Percentiles rank a stretch among this genome's conserved stretches.
Conservation (phyloP, 2,113 vertebrate species). For the Brienomyrus brachyistius region DNA sequence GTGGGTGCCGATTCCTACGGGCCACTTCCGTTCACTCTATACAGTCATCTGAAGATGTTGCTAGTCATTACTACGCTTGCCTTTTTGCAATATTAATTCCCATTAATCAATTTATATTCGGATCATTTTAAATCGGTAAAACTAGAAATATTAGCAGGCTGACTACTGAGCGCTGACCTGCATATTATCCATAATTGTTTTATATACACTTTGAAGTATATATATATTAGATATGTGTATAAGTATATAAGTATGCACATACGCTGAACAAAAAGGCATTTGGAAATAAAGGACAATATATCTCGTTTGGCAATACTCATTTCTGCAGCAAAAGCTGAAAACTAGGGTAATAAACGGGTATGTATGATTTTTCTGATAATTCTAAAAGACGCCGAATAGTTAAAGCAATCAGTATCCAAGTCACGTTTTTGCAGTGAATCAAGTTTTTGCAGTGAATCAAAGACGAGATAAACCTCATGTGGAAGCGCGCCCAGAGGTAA, state of each 20-base stretch:
- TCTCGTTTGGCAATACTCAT: background rate
- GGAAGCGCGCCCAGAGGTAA: conserved; percentile 34
- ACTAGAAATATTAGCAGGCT: background rate
- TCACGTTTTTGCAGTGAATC: background rate
- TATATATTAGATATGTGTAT: background rate
- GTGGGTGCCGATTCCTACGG: background rate
- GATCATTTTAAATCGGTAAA: background rate
- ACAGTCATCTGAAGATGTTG: background rate
- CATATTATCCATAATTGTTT: background rate
- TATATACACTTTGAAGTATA: background rate
- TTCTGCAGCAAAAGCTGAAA: background rate
- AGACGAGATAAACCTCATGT: background rate
- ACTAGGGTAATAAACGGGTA: background rate
- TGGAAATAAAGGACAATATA: background rate
- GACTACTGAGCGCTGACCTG: background rate
- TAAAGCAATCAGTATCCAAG: background rate
- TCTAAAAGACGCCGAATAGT: background rate
- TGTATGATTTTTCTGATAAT: background rate
- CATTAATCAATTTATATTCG: background rate
- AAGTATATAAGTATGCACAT: background rate
- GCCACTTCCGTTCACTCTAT: background rate
- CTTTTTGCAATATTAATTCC: background rate
- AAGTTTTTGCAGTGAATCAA: background rate
- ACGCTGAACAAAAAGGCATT: background rate
- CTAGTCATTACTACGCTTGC: background rate